Percentiles rank a stretch among this genome's conserved stretches.
phyloP scores from a whole-genome alignment of 2,113 vertebrate species.

The Chauna torquata region DNA sequence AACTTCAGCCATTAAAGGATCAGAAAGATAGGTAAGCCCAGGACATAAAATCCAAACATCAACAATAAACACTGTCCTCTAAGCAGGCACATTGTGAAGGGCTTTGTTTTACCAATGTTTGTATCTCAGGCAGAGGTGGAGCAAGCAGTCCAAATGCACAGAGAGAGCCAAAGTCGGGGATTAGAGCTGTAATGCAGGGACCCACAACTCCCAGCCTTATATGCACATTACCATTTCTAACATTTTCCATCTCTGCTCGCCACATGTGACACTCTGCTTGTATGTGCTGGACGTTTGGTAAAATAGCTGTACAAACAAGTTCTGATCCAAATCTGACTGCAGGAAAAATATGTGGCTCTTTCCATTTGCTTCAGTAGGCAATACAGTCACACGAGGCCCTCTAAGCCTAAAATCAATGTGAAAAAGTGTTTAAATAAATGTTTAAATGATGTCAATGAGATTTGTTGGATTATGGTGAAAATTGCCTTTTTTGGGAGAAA shows the following conservation, averaged over 20 bases:
- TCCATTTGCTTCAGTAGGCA: not conserved
- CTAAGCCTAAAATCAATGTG: not conserved
- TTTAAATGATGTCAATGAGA: not conserved
- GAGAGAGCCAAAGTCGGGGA: accelerated
- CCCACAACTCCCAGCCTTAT: not conserved
- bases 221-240: not conserved
- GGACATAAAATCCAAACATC: not conserved
- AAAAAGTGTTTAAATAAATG: not conserved
- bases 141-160: not conserved
- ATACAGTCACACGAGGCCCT: not conserved
- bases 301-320: not conserved
- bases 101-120: not conserved
- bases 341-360: not conserved
- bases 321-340: not conserved
- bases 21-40: not conserved
- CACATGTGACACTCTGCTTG: not conserved
- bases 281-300: not conserved
- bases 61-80: not conserved
- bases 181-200: not conserved
- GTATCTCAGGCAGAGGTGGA: not conserved
- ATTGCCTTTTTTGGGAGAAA: not conserved
- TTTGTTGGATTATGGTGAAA: not conserved
- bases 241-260: not conserved
- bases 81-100: not conserved
- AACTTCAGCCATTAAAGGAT: not conserved